Evolutionary conservation across 2,797 vertebrate species (phyloP).

Genomic region (Mallotus villosus): DNA sequence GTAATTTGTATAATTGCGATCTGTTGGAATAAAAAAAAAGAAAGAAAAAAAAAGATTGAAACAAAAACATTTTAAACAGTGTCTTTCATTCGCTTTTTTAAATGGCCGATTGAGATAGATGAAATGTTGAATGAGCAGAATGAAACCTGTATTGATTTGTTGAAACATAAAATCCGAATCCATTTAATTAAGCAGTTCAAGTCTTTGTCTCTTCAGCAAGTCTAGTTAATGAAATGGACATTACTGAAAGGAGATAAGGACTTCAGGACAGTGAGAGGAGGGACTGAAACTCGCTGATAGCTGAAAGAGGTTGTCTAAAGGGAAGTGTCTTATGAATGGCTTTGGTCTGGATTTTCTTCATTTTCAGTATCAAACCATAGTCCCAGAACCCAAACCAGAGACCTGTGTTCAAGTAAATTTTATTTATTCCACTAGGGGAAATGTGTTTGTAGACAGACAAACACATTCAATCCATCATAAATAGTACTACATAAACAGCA

Average conservation of each 20-base stretch:
- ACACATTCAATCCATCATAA: too few relatives aligned
- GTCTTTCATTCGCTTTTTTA: conserved; percentile 7
- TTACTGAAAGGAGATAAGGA: conserved; percentile 1
- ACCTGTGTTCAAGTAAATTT: too few relatives aligned
- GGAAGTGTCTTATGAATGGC: not conserved
- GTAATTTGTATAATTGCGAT: conserved; percentile 88
- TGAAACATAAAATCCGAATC: conserved; percentile 37
- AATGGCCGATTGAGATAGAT: not conserved
- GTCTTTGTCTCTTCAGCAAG: conserved; percentile 27
- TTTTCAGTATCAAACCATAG: too few relatives aligned
- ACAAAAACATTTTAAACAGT: conserved; percentile 34
- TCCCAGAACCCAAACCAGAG: too few relatives aligned
- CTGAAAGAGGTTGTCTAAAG: conserved; percentile 1
- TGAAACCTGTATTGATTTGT: conserved; percentile 12
- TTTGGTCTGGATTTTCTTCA: not conserved
- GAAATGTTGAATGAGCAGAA: not conserved
- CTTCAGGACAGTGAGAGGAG: conserved; percentile 1
- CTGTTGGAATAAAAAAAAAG: conserved; percentile 73
- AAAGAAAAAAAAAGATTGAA: conserved; percentile 16
- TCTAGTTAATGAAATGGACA: conserved; percentile 42
- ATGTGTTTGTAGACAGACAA: too few relatives aligned
- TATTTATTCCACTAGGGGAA: too few relatives aligned
- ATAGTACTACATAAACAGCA: too few relatives aligned
- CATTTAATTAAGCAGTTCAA: conserved; percentile 42
- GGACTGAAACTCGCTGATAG: conserved; percentile 20